These are phyloP conservation scores for Drosophila anceps DNA, from an alignment of 2,888 invertebrate species.

Conservation along the genomic window DNA sequence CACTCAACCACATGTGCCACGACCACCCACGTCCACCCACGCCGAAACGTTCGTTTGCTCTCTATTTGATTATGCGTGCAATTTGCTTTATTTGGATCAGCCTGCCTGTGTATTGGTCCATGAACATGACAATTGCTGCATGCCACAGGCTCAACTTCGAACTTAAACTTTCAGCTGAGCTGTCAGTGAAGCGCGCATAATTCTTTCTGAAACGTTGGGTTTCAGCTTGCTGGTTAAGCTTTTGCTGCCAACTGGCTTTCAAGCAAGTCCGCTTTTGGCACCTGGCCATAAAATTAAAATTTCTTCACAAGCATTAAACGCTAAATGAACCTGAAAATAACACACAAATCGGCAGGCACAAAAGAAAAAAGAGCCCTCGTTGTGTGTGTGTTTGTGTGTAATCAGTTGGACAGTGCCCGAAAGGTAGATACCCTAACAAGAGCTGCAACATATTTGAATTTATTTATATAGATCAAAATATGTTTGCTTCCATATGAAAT, in stretches of 20 bases:
- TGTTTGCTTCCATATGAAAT: too few relatives aligned
- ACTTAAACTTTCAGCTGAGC: conserved; percentile 2
- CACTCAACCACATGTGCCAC: conserved; percentile 18
- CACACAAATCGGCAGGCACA: conserved; percentile 73
- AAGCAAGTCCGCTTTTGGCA: conserved; percentile 53
- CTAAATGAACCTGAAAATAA: conserved; percentile 84
- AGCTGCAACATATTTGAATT: background rate
- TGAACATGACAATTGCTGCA: conserved; percentile 25
- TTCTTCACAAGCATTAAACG: conserved; percentile 81
- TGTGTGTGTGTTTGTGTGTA: background rate
- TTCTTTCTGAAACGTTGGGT: conserved; percentile 69
- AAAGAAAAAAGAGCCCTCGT: conserved; percentile 1
- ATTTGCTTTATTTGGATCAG: conserved; percentile 25
- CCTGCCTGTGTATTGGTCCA: conserved; percentile 1
- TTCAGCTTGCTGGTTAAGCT: conserved; percentile 50
- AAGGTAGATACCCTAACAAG: background rate
- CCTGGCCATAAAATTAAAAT: conserved; percentile 81
- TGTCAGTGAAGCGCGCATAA: conserved; percentile 63
- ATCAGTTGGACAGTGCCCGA: too few relatives aligned
- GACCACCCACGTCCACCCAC: too few relatives aligned
- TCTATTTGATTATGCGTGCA: conserved; percentile 57
- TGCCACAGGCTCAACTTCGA: background rate
- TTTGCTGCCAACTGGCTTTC: conserved; percentile 21
- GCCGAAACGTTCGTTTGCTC: conserved; percentile 25
- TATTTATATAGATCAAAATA: background rate